These are phyloP conservation scores for Amiota minor DNA, from an alignment of 2,888 invertebrate species.

Conservation along the genomic window DNA sequence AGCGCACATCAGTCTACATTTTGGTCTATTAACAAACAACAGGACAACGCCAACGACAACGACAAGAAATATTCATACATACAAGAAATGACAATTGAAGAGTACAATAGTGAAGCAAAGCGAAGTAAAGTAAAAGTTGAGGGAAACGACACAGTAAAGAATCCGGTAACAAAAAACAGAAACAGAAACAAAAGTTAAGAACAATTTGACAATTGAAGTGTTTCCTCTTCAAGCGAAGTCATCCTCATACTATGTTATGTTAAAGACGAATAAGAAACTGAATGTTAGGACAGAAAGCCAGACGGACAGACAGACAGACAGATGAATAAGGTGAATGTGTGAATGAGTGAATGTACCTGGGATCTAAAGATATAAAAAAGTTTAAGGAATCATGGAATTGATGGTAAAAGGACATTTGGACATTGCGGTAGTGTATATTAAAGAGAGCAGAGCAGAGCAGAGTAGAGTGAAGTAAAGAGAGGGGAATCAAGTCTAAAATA, in stretches of 20 bases:
- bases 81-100: neutral
- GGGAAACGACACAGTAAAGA: neutral
- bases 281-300: slow-evolving; percentile 21
- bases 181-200: slow-evolving; percentile 49
- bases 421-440: neutral
- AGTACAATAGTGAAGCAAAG: slow-evolving; percentile 1
- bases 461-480: neutral
- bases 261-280: slow-evolving; percentile 5
- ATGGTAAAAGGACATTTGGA: neutral
- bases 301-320: slow-evolving; percentile 7
- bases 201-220: slow-evolving; percentile 67
- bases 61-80: neutral
- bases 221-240: slow-evolving; percentile 41
- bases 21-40: slow-evolving; percentile 4
- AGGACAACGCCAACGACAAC: neutral
- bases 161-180: slow-evolving; percentile 47
- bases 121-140: neutral
- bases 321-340: neutral
- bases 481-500: slow-evolving; percentile 31
- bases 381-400: too few relatives aligned
- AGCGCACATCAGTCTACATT: neutral
- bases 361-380: too few relatives aligned
- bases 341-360: neutral
- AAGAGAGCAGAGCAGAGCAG: neutral
- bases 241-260: neutral